phyloP scores from a whole-genome alignment of 2,888 invertebrate genomes.

The Sericinus montela region DNA sequence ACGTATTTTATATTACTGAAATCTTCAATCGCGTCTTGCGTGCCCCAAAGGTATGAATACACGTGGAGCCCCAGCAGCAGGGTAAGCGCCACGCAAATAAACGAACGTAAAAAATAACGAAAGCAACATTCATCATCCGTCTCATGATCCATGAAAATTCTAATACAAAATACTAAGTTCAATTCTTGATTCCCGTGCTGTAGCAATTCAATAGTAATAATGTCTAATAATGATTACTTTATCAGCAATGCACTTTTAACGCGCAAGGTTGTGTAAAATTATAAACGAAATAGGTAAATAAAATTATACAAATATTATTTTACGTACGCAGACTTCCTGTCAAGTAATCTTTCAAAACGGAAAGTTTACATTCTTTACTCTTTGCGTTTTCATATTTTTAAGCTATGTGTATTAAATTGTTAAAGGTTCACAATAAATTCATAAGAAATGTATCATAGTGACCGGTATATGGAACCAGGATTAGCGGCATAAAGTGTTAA shows the following conservation, averaged over 20 bases:
- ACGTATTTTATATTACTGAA: conserved; percentile 60
- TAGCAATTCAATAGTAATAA: neutral
- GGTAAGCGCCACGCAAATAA: conserved; percentile 51
- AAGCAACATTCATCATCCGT: conserved; percentile 34
- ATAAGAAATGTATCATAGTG: too few relatives aligned
- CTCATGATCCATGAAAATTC: conserved; percentile 41
- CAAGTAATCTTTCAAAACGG: too few relatives aligned
- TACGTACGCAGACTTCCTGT: neutral
- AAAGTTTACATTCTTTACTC: too few relatives aligned
- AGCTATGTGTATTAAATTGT: too few relatives aligned
- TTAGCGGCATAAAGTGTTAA: too few relatives aligned
- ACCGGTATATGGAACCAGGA: too few relatives aligned
- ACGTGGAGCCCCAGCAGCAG: conserved; percentile 56
- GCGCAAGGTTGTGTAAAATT: neutral
- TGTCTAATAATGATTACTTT: too few relatives aligned
- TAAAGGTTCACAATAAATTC: too few relatives aligned
- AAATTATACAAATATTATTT: neutral
- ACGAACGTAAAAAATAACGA: conserved; percentile 47
- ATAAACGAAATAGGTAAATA: neutral
- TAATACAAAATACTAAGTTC: neutral
- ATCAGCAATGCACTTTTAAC: neutral
- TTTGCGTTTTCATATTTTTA: too few relatives aligned
- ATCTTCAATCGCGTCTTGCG: conserved; percentile 44
- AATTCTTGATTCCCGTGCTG: neutral
- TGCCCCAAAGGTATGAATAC: conserved; percentile 51